phyloP scores from a whole-genome alignment of 2,888 invertebrate genomes.

The Temnothorax ravouxi region DNA sequence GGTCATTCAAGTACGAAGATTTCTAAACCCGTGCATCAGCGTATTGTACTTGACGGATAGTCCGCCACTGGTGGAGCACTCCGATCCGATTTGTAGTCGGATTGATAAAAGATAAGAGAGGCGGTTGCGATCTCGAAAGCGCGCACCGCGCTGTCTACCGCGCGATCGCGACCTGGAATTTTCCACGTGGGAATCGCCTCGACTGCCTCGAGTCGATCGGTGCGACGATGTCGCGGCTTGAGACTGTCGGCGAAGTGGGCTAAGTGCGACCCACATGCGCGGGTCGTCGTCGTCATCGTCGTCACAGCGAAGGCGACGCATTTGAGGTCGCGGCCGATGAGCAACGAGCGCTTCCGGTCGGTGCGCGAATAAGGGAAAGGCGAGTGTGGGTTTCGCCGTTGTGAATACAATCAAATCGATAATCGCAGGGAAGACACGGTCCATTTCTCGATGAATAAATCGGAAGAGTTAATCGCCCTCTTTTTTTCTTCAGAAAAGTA shows the following conservation, averaged over 20 bases:
- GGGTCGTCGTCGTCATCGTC: constrained; percentile 74
- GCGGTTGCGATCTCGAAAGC: constrained; percentile 3
- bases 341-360: constrained; percentile 81
- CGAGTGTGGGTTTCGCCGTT: constrained; percentile 14
- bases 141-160: constrained; percentile 54
- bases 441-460: constrained; percentile 14
- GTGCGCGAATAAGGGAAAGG: constrained; percentile 58
- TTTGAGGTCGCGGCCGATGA: constrained; percentile 80
- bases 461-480: not conserved
- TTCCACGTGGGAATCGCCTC: constrained; percentile 74
- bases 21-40: not conserved
- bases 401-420: constrained; percentile 29
- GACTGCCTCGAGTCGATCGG: constrained; percentile 55
- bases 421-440: constrained; percentile 14
- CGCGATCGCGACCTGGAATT: constrained; percentile 66
- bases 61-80: not conserved
- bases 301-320: constrained; percentile 77
- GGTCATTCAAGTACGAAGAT: not conserved
- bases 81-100: not conserved
- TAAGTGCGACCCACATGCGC: constrained; percentile 80
- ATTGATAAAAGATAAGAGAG: constrained; percentile 4
- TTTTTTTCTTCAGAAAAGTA: not conserved
- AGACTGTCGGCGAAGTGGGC: constrained; percentile 76
- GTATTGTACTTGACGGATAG: not conserved
- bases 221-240: constrained; percentile 57